Conservation (phyloP, 2,113 vertebrate species). For the Grammomys dolichurus region DNA sequence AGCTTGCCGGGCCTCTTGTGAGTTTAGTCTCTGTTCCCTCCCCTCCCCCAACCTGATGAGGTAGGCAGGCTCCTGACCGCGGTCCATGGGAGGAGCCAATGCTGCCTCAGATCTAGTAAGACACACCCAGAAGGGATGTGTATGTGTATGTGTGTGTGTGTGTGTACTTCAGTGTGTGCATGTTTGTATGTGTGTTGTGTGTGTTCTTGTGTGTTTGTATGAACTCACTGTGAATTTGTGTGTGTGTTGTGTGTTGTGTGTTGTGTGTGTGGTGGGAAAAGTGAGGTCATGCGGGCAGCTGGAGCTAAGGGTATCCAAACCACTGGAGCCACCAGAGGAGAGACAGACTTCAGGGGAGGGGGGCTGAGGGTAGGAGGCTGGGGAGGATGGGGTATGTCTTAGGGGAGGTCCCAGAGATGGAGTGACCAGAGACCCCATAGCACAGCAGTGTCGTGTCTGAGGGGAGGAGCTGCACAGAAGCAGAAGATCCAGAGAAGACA, state of each 20-base stretch:
- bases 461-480: rapidly evolving
- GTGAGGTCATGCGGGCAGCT: constrained; percentile 77
- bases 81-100: background rate
- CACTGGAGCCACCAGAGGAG: constrained; percentile 77
- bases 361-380: background rate
- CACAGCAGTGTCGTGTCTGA: rapidly evolving
- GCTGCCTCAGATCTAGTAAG: background rate
- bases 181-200: background rate
- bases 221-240: background rate
- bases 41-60: background rate
- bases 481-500: background rate
- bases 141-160: background rate
- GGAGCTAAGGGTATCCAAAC: constrained; percentile 70
- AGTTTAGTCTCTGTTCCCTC: background rate
- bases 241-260: background rate
- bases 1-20: background rate
- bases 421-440: background rate
- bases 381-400: background rate
- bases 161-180: background rate
- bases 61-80: background rate
- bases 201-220: background rate
- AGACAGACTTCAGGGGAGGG: constrained; percentile 38
- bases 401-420: background rate
- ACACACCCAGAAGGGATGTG: background rate
- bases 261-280: constrained; percentile 8